Percentiles rank a stretch among this genome's conserved stretches.
These are phyloP conservation scores for Peromyscus californicus DNA, from an alignment of 2,113 vertebrate species.

Conservation along the genomic window DNA sequence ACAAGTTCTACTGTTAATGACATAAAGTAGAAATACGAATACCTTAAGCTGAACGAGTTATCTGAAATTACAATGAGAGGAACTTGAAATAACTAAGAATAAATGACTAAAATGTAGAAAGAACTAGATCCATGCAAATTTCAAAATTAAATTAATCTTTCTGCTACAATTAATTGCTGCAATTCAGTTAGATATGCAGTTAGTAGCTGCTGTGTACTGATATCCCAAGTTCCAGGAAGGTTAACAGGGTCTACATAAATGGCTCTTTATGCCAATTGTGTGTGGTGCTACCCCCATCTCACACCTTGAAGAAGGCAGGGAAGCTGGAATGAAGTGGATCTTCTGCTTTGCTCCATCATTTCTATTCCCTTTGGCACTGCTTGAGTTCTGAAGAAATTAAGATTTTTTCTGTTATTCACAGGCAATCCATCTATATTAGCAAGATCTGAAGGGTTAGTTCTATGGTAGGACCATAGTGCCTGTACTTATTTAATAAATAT, in stretches of 20 bases:
- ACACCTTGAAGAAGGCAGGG: background rate
- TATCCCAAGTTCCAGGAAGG: background rate
- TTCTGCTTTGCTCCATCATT: background rate
- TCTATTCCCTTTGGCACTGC: background rate
- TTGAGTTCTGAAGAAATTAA: background rate
- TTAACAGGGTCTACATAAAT: background rate
- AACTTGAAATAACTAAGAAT: background rate
- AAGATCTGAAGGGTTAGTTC: background rate
- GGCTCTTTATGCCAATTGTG: fast-evolving
- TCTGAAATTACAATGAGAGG: background rate
- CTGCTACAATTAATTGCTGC: background rate
- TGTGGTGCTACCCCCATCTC: too few species aligned
- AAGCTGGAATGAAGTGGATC: background rate
- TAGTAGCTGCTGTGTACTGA: background rate
- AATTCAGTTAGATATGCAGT: background rate
- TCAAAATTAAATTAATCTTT: background rate
- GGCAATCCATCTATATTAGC: background rate
- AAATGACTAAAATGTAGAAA: background rate
- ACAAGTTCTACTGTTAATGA: background rate
- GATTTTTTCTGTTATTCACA: background rate
- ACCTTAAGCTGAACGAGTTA: background rate
- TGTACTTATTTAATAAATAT: background rate
- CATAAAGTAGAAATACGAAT: background rate
- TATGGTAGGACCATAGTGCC: background rate
- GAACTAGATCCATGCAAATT: background rate